These are phyloP conservation scores for Halesus radiatus DNA, from an alignment of 1,140 invertebrate species.

Conservation along the genomic window DNA sequence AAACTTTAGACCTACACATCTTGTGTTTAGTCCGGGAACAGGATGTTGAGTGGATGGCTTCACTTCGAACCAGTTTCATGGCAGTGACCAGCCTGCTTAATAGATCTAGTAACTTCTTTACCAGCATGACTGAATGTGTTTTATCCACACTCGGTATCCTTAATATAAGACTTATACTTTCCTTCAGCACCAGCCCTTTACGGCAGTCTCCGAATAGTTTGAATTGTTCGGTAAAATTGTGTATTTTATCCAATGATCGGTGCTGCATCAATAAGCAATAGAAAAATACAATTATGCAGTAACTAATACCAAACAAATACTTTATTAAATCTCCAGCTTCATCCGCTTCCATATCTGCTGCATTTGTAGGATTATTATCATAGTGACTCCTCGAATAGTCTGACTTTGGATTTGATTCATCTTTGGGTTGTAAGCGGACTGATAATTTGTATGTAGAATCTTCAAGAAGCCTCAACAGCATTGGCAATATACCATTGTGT, in stretches of 20 bases:
- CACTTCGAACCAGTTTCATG: conserved; percentile 72
- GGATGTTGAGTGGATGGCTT: conserved; percentile 70
- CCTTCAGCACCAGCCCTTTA: conserved; percentile 71
- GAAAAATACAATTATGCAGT: conserved; percentile 73
- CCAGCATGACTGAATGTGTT: conserved; percentile 64
- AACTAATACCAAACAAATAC: conserved; percentile 74
- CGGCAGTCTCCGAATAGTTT: conserved; percentile 74
- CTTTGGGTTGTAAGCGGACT: conserved; percentile 31
- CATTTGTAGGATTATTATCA: conserved; percentile 14
- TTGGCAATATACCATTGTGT: conserved; percentile 74
- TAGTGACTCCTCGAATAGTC: conserved; percentile 58
- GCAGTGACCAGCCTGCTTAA: conserved; percentile 72
- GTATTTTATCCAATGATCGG: conserved; percentile 69
- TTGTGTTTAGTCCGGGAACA: conserved; percentile 71
- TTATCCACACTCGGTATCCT: conserved; percentile 66
- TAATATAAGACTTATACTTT: conserved; percentile 72
- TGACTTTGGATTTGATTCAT: conserved; percentile 15
- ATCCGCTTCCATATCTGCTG: conserved; percentile 1
- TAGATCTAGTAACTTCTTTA: conserved; percentile 72
- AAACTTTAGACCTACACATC: conserved; percentile 63
- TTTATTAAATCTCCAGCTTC: conserved; percentile 70
- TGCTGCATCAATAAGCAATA: conserved; percentile 74
- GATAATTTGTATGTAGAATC: conserved; percentile 68
- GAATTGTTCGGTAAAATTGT: conserved; percentile 75
- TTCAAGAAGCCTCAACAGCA: conserved; percentile 73